Base-by-base conservation (phyloP, 23 tunicate species). In the Styela clava region DNA sequence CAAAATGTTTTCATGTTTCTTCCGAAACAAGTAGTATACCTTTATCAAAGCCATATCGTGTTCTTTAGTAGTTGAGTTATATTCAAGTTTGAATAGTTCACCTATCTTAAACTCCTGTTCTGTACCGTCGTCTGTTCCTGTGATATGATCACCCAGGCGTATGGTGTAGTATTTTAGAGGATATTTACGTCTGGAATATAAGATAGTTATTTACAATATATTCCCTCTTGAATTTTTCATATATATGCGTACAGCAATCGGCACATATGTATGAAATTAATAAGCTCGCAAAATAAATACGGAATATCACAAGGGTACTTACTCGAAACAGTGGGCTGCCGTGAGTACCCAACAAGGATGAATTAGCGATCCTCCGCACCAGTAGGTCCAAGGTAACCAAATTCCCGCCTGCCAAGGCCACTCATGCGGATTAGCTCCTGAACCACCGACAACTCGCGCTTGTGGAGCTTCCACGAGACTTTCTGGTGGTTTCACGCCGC, bases 351-450 rank as follows among this genome's bases (percentile, higher is more conserved):
- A 92, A 63, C 97, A 92, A 25, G 88, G 84, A 36, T 69, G 68
- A 73, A 92, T 92, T 56, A 92, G 74, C 26, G 88, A 88, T 74
- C 92, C 97, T 61, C 97, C 97, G 61, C 97, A 92, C 32, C 83
- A 64, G 34, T 88, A 85, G 34, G 78, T 83, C 71, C 87, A 52
- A 9, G 82, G 81, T 34, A 92, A 30, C 97, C 97, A 92, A 34
- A 92, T 74, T 32, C 85, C 97, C 64, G 83, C 97, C 86, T 92
- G 97, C 97, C 97, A 92, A 25, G 97, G 97, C 91, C 91, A 92
- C 74, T 80, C 88, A 37, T 92, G 62, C 12, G 91, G 74, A 31
- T 28, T 72, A 2, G 90, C 88, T 19, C 74, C 64, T 2, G 67
- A 63, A 16, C 97, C 97, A 0, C 88, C 88, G 19, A 92, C 97